Conservation (phyloP, 1,140 invertebrate genomes). For the Apocrypta bakeri region DNA sequence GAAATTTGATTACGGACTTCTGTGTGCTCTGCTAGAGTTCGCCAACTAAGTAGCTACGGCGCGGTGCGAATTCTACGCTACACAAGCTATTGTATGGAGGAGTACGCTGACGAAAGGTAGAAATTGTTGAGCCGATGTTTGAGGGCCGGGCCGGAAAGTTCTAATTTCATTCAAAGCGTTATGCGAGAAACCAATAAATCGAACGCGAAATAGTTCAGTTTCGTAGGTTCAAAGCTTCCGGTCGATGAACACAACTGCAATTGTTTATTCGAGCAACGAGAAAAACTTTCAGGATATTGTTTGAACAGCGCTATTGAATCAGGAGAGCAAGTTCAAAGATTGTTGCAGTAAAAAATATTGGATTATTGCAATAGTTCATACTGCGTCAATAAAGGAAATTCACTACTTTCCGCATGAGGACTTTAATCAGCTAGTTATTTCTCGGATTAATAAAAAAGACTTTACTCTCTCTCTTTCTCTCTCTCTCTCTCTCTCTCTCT, state of each 20-base stretch:
- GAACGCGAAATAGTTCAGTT: background rate
- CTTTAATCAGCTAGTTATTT: background rate
- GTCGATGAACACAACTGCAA: background rate
- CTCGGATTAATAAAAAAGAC: background rate
- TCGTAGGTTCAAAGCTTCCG: background rate
- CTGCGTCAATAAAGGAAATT: too few species aligned
- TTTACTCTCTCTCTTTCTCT: too few species aligned
- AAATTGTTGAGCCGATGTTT: background rate
- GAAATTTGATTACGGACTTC: background rate
- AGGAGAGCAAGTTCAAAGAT: too few species aligned
- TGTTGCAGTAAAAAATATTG: too few species aligned
- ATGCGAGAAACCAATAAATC: slow-evolving; percentile 11
- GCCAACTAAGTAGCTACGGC: background rate
- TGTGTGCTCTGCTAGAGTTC: background rate
- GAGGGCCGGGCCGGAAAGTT: background rate
- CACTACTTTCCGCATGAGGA: background rate
- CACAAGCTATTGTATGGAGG: background rate
- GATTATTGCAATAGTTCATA: too few species aligned
- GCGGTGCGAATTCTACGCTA: background rate
- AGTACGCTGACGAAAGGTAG: background rate
- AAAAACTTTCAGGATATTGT: too few species aligned
- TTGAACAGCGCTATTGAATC: too few species aligned
- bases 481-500: too few species aligned
- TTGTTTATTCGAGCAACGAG: too few species aligned
- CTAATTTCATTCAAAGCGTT: background rate